These are phyloP conservation scores for Malthinus seriepunctatus DNA, from an alignment of 2,888 invertebrate species.

Conservation along the genomic window DNA sequence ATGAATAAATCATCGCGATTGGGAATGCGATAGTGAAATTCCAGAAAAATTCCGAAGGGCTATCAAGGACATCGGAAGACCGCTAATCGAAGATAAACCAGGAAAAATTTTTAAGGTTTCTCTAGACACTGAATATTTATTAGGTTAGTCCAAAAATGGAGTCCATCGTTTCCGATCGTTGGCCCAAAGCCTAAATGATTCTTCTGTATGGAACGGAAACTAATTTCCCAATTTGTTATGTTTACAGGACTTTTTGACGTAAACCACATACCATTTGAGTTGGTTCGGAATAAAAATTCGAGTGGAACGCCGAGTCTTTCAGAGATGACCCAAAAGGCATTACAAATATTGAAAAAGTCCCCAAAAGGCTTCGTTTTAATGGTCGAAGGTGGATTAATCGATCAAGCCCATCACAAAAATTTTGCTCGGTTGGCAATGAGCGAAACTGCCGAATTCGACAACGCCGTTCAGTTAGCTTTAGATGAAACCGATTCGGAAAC, in stretches of 20 bases:
- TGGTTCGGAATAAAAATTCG: conserved; percentile 63
- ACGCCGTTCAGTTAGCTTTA: conserved; percentile 69
- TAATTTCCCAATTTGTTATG: not conserved
- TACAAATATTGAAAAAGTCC: conserved; percentile 67
- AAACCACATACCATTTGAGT: conserved; percentile 72
- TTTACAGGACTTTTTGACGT: conserved; percentile 70
- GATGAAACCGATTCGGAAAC: conserved; percentile 67
- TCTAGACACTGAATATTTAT: conserved; percentile 67
- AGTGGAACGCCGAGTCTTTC: conserved; percentile 72
- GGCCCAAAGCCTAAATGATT: too few species aligned
- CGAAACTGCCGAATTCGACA: conserved; percentile 76
- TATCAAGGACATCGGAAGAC: conserved; percentile 81
- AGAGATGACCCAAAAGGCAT: conserved; percentile 74
- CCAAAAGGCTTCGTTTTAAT: conserved; percentile 70
- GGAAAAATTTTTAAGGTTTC: conserved; percentile 70
- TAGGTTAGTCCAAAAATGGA: conserved; percentile 57
- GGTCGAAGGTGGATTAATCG: conserved; percentile 81
- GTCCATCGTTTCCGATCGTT: too few species aligned
- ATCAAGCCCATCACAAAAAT: conserved; percentile 80
- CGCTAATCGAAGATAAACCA: conserved; percentile 75
- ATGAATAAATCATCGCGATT: conserved; percentile 67
- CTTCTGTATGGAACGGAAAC: not conserved
- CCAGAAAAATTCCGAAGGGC: conserved; percentile 54
- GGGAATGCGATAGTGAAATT: conserved; percentile 75
- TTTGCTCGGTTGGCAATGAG: conserved; percentile 70